Evolutionary conservation across 30 jellyfish, hydroid and myxozoan species (phyloP), one percentile per base, ranked within the genome.

Genomic region (Pseudorhiza aurosa): DNA sequence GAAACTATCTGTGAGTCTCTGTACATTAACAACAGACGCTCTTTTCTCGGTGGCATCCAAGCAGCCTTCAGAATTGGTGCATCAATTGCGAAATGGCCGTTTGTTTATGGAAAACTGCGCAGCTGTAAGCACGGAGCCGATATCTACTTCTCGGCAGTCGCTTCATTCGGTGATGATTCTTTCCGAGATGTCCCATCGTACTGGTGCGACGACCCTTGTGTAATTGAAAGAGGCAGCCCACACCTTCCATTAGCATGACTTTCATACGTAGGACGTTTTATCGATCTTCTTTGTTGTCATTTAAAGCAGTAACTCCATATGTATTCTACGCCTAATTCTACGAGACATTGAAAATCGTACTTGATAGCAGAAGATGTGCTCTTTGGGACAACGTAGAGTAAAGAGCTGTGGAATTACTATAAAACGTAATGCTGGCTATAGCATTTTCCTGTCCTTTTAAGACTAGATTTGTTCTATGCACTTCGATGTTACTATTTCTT

Each of bases 141-240:
- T 17, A 62, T 77, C 26, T 77, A 77, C 63, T 77, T 60, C 74
- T 17, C 39, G 28, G 63, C 89, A 2, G 89, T 77, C 32, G 59
- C 37, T 11, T 64, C 25, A 45, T 77, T 30, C 39, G 89, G 82
- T n/a, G 81, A 77, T 21, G 45, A 42, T 21, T 33, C 46, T 40
- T 60, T 19, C 64, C 19, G n/a, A 15, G 29, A 47, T 6, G 27
- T 14, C 1, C 68, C 89, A 21, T 76, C 89, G 25, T n/a, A 15
- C 35, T 77, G 80, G 89, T 77, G 89, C 63, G 15, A 22, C 21
- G 62, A 77, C 29, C 39, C 81, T 14, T 77, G 89, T 31, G 89
- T 47, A 21, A 44, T 58, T 24, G 25, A 63, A 2, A 59, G 51
- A 40, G 89, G 89, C 21, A 77, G 63, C 28, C 89, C 89, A 18